Percentiles rank a stretch among this genome's conserved stretches.
phyloP scores from a whole-genome alignment of 2,113 vertebrate genomes.

The Xyliphius kryptos region DNA sequence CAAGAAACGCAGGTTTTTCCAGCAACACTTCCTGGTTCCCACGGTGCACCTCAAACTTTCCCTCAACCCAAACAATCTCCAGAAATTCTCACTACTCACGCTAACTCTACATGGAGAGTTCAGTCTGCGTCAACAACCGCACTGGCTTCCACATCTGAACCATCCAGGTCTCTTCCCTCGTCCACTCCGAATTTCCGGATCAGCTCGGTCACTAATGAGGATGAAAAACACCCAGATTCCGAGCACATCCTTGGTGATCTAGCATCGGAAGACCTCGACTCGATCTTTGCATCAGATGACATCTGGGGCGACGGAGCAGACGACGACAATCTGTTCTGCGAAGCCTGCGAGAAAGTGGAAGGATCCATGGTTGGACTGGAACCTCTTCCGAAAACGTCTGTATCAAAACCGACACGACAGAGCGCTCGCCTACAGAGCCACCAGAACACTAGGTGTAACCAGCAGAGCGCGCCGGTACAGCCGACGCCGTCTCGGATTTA shows the following conservation, averaged over 20 bases:
- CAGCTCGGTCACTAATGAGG: no score
- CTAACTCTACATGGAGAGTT: neutral
- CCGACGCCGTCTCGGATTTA: no score
- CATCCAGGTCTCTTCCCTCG: neutral
- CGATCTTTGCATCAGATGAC: constrained; percentile 52
- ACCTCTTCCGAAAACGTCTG: neutral
- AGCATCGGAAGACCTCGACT: constrained; percentile 50
- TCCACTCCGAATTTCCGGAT: neutral
- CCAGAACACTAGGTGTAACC: no score
- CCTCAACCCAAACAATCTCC: neutral
- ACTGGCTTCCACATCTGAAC: neutral
- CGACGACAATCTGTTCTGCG: constrained; percentile 79
- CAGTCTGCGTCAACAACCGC: neutral
- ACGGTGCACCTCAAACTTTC: neutral
- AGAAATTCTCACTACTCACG: neutral
- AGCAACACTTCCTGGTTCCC: no score
- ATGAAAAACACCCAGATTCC: fast-evolving
- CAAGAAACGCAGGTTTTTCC: no score
- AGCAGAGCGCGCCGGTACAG: no score
- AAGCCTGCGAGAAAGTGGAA: constrained; percentile 81
- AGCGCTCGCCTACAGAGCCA: no score
- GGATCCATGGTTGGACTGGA: constrained; percentile 59
- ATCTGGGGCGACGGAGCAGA: constrained; percentile 73
- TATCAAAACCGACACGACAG: neutral
- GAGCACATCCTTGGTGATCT: constrained; percentile 19